These are phyloP conservation scores for Drosophila kanapiae DNA, from an alignment of 1,140 invertebrate genomes.

Conservation along the genomic window DNA sequence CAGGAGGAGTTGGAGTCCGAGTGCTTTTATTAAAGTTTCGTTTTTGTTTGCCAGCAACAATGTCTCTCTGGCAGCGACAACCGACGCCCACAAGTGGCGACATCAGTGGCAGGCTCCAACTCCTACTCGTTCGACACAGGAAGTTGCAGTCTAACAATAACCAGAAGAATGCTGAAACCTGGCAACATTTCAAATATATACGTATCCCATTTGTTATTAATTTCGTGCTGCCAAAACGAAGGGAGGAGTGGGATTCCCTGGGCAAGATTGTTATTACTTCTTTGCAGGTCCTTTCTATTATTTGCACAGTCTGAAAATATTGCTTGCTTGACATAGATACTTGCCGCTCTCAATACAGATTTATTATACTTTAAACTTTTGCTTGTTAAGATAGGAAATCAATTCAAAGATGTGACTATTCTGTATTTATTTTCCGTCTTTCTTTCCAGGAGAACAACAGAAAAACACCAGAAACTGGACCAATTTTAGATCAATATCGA, in stretches of 20 bases:
- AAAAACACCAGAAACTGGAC: constrained; percentile 60
- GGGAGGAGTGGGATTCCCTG: not conserved
- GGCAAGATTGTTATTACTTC: constrained; percentile 6
- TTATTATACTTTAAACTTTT: not conserved
- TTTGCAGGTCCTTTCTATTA: not conserved
- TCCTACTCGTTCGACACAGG: not conserved
- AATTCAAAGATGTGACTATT: not conserved
- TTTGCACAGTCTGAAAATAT: not conserved
- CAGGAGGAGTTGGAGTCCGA: constrained; percentile 2
- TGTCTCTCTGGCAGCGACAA: constrained; percentile 61
- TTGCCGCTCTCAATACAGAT: not conserved
- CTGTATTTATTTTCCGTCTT: not conserved
- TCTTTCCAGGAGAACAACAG: constrained; percentile 10
- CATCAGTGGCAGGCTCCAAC: constrained; percentile 45
- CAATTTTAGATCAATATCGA: constrained; percentile 61
- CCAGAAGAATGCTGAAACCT: constrained; percentile 8
- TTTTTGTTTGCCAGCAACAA: constrained; percentile 74
- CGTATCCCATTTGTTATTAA: constrained; percentile 38
- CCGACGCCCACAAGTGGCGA: constrained; percentile 51
- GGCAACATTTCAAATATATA: constrained; percentile 31
- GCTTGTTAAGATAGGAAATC: not conserved
- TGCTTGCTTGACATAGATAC: constrained; percentile 10
- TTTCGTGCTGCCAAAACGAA: constrained; percentile 18
- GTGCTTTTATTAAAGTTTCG: constrained; percentile 78
- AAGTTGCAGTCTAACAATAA: constrained; percentile 47